Conservation (phyloP, 2,797 vertebrate genomes). For the Pangasius djambal region DNA sequence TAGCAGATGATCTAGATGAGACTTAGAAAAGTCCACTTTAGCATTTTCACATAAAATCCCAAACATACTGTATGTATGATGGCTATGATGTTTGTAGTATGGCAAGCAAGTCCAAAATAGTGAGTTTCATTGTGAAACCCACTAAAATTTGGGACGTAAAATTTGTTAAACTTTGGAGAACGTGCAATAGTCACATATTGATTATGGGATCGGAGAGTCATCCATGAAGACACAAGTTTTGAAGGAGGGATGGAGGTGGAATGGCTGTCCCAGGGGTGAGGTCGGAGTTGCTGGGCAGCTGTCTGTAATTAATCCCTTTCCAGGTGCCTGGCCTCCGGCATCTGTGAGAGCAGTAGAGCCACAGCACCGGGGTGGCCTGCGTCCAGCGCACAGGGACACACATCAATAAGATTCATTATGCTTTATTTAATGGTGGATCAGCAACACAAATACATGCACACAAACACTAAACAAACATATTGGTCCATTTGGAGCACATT, state of each 20-base stretch:
- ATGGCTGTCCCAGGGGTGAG: conserved; percentile 68
- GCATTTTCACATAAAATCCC: not conserved
- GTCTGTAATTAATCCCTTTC: conserved; percentile 83
- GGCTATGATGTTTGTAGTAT: not conserved
- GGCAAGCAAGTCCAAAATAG: not conserved
- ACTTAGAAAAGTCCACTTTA: not conserved
- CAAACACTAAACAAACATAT: conserved; percentile 52
- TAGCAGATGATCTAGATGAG: not conserved
- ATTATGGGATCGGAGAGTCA: conserved; percentile 16
- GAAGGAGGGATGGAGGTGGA: conserved; percentile 63
- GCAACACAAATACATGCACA: conserved; percentile 60
- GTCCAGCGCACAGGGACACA: conserved; percentile 71
- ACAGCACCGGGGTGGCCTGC: conserved; percentile 65
- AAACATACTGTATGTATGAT: not conserved
- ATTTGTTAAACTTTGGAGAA: not conserved
- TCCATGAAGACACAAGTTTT: conserved; percentile 36
- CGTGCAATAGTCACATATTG: conserved; percentile 20
- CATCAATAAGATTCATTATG: conserved; percentile 74
- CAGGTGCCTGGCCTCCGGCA: conserved; percentile 73
- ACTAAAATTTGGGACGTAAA: not conserved
- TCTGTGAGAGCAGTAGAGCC: conserved; percentile 72
- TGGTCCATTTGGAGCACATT: conserved; percentile 49
- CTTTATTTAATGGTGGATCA: conserved; percentile 72
- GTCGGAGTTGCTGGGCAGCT: conserved; percentile 79
- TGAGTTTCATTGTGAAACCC: not conserved